A percentile compares a stretch with the other conserved stretches of the same genome.
These are phyloP conservation scores for Macrobrachium nipponense DNA, from an alignment of 1,140 invertebrate genomes.

Conservation along the genomic window DNA sequence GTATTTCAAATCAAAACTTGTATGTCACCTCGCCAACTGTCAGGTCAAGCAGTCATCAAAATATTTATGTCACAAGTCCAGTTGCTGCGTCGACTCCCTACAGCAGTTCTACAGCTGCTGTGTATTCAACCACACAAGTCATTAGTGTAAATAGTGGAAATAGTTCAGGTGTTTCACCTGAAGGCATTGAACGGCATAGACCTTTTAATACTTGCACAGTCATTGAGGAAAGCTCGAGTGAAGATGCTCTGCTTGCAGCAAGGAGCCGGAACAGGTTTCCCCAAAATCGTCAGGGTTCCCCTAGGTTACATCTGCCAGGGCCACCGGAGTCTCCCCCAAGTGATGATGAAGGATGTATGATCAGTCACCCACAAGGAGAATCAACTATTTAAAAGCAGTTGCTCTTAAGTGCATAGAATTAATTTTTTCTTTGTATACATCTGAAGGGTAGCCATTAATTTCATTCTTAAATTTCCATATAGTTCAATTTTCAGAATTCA, in stretches of 20 bases:
- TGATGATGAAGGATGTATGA: slow-evolving; percentile 17
- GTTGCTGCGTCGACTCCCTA: slow-evolving; percentile 3
- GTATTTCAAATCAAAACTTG: not conserved
- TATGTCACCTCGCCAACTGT: slow-evolving; percentile 27
- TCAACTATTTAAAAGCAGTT: not conserved
- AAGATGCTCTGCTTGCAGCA: no score
- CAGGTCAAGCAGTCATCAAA: slow-evolving; percentile 23
- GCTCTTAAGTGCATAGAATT: no score
- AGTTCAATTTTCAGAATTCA: no score
- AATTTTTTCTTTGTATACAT: no score
- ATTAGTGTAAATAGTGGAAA: no score
- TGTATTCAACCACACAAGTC: no score
- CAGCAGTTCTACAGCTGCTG: slow-evolving; percentile 1
- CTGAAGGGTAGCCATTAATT: no score
- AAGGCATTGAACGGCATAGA: no score
- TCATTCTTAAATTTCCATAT: no score
- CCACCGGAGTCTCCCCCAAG: slow-evolving; percentile 20
- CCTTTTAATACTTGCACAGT: no score
- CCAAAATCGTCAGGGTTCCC: slow-evolving; percentile 6
- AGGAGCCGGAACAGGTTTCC: not conserved
- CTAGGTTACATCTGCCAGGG: slow-evolving; percentile 5
- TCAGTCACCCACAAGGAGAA: slow-evolving; percentile 1
- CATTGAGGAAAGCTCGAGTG: no score
- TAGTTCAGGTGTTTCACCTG: no score
- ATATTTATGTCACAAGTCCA: slow-evolving; percentile 42